Conservation (phyloP, 2,113 vertebrate species). For the Silurus meridionalis region DNA sequence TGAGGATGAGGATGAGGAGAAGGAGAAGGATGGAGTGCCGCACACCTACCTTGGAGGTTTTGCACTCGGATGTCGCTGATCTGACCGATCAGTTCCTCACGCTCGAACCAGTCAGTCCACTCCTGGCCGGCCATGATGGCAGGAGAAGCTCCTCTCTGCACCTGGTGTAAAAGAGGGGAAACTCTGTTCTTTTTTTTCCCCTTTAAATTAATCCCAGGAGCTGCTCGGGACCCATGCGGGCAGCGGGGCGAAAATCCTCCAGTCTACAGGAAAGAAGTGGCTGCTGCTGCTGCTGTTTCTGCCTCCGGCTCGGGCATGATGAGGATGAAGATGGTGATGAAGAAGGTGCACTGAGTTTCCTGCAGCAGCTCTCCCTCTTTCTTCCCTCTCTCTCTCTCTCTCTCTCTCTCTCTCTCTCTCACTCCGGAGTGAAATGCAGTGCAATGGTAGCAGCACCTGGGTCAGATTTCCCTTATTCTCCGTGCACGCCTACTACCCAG, state of each 20-base stretch:
- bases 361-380: background rate
- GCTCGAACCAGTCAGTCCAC: slow-evolving; percentile 90
- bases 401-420: background rate
- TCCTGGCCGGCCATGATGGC: slow-evolving; percentile 83
- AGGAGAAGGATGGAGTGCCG: background rate
- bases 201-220: background rate
- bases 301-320: slow-evolving; percentile 2
- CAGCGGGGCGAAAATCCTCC: slow-evolving; percentile 2
- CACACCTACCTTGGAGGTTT: slow-evolving; percentile 87
- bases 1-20: background rate
- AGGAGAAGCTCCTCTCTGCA: slow-evolving; percentile 36
- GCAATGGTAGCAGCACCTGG: slow-evolving; percentile 34
- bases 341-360: slow-evolving; percentile 17
- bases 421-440: background rate
- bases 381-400: background rate
- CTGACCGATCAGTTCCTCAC: slow-evolving; percentile 91
- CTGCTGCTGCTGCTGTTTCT: background rate
- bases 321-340: background rate
- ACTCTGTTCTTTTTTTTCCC: background rate
- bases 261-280: background rate
- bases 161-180: background rate
- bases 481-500: slow-evolving; percentile 8
- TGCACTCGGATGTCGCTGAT: slow-evolving; percentile 95
- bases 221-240: background rate
- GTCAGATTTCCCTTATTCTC: slow-evolving; percentile 21